Conservation (phyloP, 1,140 invertebrate genomes). For the Cotesia vestalis region DNA sequence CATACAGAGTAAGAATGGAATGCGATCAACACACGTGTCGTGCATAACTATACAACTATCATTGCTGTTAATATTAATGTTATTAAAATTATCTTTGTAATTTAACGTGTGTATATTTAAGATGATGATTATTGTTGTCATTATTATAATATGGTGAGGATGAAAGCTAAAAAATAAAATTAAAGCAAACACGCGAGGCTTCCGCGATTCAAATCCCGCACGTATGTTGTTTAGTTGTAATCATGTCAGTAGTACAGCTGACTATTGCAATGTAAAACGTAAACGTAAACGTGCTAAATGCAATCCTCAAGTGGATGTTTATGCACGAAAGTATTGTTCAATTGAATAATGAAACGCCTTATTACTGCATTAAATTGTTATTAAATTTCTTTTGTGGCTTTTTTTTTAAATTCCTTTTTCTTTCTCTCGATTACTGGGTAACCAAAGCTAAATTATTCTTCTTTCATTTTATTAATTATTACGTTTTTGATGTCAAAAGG, state of each 20-base stretch:
- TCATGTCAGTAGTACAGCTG: constrained; percentile 35
- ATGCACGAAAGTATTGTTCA: neutral
- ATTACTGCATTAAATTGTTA: too few relatives aligned
- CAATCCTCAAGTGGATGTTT: neutral
- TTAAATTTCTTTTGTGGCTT: constrained; percentile 15
- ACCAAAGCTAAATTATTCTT: too few relatives aligned
- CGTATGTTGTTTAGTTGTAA: constrained; percentile 23
- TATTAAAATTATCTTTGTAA: too few relatives aligned
- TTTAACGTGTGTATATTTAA: too few relatives aligned
- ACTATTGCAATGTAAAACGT: constrained; percentile 25
- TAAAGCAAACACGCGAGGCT: constrained; percentile 1
- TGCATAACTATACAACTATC: too few relatives aligned
- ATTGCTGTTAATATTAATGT: too few relatives aligned
- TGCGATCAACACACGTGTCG: too few relatives aligned
- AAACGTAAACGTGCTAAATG: constrained; percentile 13
- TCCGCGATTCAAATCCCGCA: constrained; percentile 15
- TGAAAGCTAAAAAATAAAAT: neutral
- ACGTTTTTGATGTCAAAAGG: too few relatives aligned
- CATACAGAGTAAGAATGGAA: too few relatives aligned
- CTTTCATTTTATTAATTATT: too few relatives aligned
- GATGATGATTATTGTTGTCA: neutral
- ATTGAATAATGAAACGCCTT: neutral
- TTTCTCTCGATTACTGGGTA: too few relatives aligned
- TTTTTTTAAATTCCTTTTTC: neutral
- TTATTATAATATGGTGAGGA: neutral